Evolutionary conservation across 2,888 invertebrate species (phyloP).

Genomic region (Atrina japonica): DNA sequence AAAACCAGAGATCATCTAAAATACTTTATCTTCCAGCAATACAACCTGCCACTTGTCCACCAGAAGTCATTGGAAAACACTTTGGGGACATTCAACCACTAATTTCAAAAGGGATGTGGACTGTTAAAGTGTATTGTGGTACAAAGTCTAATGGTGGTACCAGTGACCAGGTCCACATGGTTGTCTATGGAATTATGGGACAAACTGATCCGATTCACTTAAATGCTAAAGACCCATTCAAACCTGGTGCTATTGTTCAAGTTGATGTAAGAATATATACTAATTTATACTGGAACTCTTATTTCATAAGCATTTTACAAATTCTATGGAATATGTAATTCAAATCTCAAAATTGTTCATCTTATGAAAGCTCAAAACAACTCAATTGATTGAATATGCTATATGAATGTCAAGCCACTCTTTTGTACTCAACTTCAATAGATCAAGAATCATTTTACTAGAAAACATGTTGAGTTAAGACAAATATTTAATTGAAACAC

Average conservation of each 20-base stretch:
- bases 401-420: too few species aligned
- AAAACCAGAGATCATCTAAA: too few species aligned
- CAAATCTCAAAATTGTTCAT: too few species aligned
- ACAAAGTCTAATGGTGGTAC: slow-evolving; percentile 63
- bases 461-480: too few species aligned
- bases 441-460: too few species aligned
- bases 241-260: slow-evolving; percentile 63
- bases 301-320: too few species aligned
- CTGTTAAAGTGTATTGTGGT: slow-evolving; percentile 64
- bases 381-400: too few species aligned
- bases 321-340: too few species aligned
- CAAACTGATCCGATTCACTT: slow-evolving; percentile 68
- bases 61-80: slow-evolving; percentile 50
- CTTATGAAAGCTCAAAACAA: too few species aligned
- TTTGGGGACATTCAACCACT: slow-evolving; percentile 47
- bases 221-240: slow-evolving; percentile 63
- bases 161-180: slow-evolving; percentile 63
- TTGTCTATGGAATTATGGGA: slow-evolving; percentile 74
- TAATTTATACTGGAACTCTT: too few species aligned
- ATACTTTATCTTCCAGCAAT: slow-evolving; percentile 43
- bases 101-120: slow-evolving; percentile 59
- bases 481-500: too few species aligned
- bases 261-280: slow-evolving; percentile 65
- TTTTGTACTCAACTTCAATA: too few species aligned
- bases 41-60: slow-evolving; percentile 53